Percentiles rank a stretch among this genome's conserved stretches.
phyloP scores from a whole-genome alignment of 1,140 invertebrate species.

The Artemia franciscana region DNA sequence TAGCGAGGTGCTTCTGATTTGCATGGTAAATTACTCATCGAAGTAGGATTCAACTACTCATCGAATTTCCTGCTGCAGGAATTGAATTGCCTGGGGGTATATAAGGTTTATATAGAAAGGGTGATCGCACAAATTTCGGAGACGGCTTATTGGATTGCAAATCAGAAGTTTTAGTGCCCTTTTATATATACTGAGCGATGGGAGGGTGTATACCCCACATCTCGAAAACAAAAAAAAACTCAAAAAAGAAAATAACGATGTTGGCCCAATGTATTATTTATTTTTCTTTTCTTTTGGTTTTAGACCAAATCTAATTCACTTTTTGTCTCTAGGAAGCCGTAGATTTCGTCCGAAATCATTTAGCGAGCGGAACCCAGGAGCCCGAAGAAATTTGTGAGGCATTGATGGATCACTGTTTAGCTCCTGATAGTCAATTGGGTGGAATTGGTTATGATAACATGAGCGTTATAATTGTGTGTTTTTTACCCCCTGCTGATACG shows the following conservation, averaged over 20 bases:
- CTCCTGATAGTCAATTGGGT: constrained; percentile 85
- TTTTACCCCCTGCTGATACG: background rate
- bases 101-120: too few relatives aligned
- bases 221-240: background rate
- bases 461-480: constrained; percentile 46
- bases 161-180: too few relatives aligned
- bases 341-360: constrained; percentile 58
- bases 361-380: constrained; percentile 52
- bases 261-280: background rate
- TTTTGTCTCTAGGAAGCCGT: constrained; percentile 46
- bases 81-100: too few relatives aligned
- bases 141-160: too few relatives aligned
- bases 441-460: constrained; percentile 96
- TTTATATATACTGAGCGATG: too few relatives aligned
- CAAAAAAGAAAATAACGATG: too few relatives aligned
- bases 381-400: constrained; percentile 91
- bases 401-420: constrained; percentile 73
- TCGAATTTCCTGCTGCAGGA: too few relatives aligned
- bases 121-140: too few relatives aligned
- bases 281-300: background rate
- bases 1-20: too few relatives aligned
- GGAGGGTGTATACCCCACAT: background rate
- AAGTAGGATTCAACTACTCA: too few relatives aligned
- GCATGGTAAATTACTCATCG: too few relatives aligned
- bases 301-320: background rate